A percentile compares a stretch with the other conserved stretches of the same genome.
These are phyloP conservation scores for Ranitomeya imitator DNA, from an alignment of 2,113 vertebrate species.

Conservation along the genomic window DNA sequence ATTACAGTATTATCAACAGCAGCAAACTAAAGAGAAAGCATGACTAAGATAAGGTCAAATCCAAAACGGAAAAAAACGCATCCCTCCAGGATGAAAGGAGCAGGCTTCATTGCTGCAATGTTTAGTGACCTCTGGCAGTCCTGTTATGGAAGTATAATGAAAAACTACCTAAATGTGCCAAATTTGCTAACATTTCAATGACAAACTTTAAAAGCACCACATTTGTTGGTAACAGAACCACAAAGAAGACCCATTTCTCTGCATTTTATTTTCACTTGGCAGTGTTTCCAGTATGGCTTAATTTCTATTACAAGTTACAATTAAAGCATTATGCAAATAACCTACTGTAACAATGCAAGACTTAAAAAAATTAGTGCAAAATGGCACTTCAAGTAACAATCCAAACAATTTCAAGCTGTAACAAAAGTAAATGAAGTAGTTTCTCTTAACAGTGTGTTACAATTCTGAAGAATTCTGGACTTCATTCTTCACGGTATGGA, in stretches of 20 bases:
- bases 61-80: conserved; percentile 7
- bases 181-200: background rate
- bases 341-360: conserved; percentile 31
- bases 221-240: background rate
- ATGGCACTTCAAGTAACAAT: conserved; percentile 17
- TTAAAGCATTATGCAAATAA: conserved; percentile 46
- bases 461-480: background rate
- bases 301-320: conserved; percentile 31
- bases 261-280: conserved; percentile 18
- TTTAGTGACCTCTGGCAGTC: background rate
- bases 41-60: background rate
- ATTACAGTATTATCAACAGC: background rate
- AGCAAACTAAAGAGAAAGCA: background rate
- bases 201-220: background rate
- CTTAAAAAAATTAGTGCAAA: conserved; percentile 22
- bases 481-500: background rate
- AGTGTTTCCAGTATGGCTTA: conserved; percentile 30
- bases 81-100: background rate
- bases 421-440: background rate
- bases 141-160: background rate
- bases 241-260: background rate
- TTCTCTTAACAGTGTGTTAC: background rate
- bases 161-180: background rate
- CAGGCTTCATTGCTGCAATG: background rate
- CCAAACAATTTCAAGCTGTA: conserved; percentile 15